Percentiles rank a stretch among this genome's conserved stretches.
Conservation (phyloP, 2,888 invertebrate genomes). For the Belgica antarctica region DNA sequence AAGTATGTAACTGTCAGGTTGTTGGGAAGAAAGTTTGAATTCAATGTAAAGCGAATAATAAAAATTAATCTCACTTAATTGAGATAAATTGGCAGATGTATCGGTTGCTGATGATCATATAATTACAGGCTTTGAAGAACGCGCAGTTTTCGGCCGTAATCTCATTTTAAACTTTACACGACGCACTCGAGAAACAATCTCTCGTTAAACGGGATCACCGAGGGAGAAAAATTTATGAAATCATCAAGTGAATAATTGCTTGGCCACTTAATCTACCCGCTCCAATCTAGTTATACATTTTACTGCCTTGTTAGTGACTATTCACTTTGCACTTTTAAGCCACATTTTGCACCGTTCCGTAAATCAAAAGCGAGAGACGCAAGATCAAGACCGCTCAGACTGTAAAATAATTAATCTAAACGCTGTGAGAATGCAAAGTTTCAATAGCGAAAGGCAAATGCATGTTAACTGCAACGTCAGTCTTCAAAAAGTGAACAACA, state of each 20-base stretch:
- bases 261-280: background rate
- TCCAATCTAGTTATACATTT: slow-evolving; percentile 28
- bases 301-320: slow-evolving; percentile 38
- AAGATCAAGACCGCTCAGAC: background rate
- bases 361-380: background rate
- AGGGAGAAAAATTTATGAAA: slow-evolving; percentile 4
- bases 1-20: background rate
- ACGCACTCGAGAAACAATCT: background rate
- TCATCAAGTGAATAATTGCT: background rate
- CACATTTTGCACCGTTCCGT: background rate
- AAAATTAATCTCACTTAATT: slow-evolving; percentile 27
- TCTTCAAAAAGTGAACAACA: no score
- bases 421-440: slow-evolving; percentile 5
- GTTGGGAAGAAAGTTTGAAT: background rate
- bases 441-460: background rate
- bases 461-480: background rate
- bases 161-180: background rate
- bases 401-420: slow-evolving; percentile 36
- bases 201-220: background rate
- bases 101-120: slow-evolving; percentile 33
- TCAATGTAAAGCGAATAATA: background rate
- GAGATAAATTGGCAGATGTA: slow-evolving; percentile 27
- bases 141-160: background rate
- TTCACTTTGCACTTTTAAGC: slow-evolving; percentile 38
- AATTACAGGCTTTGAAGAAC: slow-evolving; percentile 7